These are phyloP conservation scores for Crotalus horridus DNA, from an alignment of 2,113 vertebrate genomes.

Conservation along the genomic window DNA sequence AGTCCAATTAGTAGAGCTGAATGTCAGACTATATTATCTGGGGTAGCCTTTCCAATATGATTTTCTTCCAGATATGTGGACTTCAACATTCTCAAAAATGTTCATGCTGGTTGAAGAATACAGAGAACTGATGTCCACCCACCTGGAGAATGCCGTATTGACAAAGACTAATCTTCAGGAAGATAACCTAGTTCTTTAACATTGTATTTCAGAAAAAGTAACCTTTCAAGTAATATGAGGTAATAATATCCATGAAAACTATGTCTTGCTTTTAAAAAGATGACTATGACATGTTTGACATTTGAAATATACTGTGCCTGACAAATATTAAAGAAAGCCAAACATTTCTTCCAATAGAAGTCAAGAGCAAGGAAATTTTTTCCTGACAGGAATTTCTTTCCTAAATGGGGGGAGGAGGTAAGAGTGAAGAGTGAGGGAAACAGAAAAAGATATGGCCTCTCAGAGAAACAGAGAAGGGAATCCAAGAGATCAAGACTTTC, in stretches of 20 bases:
- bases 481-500: conserved; percentile 7
- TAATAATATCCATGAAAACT: background rate
- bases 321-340: background rate
- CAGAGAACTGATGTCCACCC: background rate
- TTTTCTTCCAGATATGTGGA: background rate
- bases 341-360: background rate
- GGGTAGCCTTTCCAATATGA: background rate
- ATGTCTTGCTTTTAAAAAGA: background rate
- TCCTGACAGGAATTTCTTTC: background rate
- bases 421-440: background rate
- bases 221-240: background rate
- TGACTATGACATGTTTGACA: background rate
- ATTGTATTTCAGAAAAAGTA: background rate
- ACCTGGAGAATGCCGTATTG: background rate
- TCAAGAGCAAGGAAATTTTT: background rate
- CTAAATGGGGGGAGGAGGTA: background rate
- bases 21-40: background rate
- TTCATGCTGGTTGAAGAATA: background rate
- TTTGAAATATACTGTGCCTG: background rate
- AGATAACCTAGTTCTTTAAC: background rate
- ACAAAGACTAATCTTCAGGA: background rate
- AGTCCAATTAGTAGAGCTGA: background rate
- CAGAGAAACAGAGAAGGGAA: background rate
- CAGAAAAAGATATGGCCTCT: conserved; percentile 5
- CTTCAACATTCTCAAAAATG: background rate